Percentiles rank a stretch among this genome's conserved stretches.
phyloP scores from a whole-genome alignment of 2,797 vertebrate genomes.

The Typhlichthys eigenmanni region DNA sequence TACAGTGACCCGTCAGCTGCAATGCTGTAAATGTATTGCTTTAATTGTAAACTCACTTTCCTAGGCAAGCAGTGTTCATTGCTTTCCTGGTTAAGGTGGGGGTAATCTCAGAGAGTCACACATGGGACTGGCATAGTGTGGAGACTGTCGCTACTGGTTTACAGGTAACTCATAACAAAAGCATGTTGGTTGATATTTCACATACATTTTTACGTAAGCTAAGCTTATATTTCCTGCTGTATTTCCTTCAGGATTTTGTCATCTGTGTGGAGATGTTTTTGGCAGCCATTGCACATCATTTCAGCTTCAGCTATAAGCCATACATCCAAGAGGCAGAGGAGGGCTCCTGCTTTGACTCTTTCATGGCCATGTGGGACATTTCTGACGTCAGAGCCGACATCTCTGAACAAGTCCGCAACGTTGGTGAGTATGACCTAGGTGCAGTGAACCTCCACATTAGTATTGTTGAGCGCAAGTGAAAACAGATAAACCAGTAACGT shows the following conservation, averaged over 20 bases:
- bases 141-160: conserved; percentile 96
- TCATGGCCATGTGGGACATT: conserved; percentile 98
- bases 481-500: not conserved
- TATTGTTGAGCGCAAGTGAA: not conserved
- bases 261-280: conserved; percentile 99
- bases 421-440: conserved; percentile 82
- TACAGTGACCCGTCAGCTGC: not conserved
- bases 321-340: conserved; percentile 96
- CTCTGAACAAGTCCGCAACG: conserved; percentile 96
- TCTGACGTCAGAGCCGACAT: conserved; percentile 96
- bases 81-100: conserved; percentile 95
- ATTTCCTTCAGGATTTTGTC: conserved; percentile 87
- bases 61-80: conserved; percentile 94
- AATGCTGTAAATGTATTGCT: not conserved
- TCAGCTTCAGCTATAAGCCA: conserved; percentile 95
- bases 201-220: too few species aligned
- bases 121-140: conserved; percentile 95
- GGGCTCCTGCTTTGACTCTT: conserved; percentile 96
- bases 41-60: conserved; percentile 22
- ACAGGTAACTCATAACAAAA: conserved; percentile 77
- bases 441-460: not conserved
- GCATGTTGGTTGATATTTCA: not conserved
- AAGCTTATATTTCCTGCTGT: not conserved
- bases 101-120: conserved; percentile 88
- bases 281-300: conserved; percentile 95